phyloP scores from a whole-genome alignment of 2,888 invertebrate species.

The Mellilla xanthometata region DNA sequence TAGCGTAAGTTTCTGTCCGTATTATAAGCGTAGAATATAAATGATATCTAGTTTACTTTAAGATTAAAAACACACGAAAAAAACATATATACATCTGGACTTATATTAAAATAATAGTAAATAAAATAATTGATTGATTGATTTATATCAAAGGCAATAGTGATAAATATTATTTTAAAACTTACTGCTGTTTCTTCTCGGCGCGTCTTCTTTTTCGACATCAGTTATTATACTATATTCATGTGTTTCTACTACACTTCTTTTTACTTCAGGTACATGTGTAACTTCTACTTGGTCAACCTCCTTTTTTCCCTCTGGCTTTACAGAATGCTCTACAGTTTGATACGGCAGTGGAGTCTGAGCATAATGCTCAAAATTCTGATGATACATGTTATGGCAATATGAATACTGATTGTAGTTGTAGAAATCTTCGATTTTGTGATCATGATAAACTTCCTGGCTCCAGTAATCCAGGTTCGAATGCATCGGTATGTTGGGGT shows the following conservation, averaged over 20 bases:
- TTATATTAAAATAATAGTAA: no score
- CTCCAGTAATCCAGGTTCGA: conserved; percentile 65
- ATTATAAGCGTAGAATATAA: no score
- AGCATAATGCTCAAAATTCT: conserved; percentile 57
- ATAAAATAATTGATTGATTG: no score
- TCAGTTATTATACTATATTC: conserved; percentile 25
- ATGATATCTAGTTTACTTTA: no score
- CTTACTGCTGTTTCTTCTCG: conserved; percentile 65
- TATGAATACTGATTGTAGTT: conserved; percentile 56
- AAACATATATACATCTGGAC: no score
- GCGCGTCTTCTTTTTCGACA: conserved; percentile 29
- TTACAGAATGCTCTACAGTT: conserved; percentile 35
- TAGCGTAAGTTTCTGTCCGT: no score
- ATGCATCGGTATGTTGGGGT: conserved; percentile 58
- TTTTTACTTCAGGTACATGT: conserved; percentile 23
- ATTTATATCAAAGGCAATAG: no score
- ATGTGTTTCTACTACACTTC: conserved; percentile 16
- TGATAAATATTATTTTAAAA: conserved; percentile 20
- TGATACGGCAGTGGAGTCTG: conserved; percentile 38
- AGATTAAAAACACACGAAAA: no score
- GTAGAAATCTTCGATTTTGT: conserved; percentile 66
- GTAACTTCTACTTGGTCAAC: conserved; percentile 23
- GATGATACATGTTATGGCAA: conserved; percentile 65
- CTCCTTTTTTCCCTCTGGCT: no score
- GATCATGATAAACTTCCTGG: conserved; percentile 60